Conservation (phyloP, 2,797 vertebrate species). For the Sparidentex hasta region DNA sequence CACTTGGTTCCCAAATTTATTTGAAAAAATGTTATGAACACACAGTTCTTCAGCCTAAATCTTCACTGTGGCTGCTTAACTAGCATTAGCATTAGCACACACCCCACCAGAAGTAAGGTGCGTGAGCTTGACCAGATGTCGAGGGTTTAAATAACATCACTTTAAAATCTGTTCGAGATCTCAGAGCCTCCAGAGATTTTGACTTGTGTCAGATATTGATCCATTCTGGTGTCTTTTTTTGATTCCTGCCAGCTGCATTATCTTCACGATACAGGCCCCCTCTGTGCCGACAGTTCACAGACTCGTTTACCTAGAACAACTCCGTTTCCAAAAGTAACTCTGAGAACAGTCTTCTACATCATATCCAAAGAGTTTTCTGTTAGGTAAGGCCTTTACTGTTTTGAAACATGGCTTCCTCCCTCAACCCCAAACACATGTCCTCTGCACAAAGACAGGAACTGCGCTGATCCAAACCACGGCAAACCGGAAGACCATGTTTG, state of each 20-base stretch:
- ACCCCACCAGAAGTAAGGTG: too few relatives aligned
- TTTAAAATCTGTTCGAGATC: too few relatives aligned
- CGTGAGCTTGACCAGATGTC: too few relatives aligned
- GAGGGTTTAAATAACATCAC: too few relatives aligned
- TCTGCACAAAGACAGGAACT: constrained; percentile 82
- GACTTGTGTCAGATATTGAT: too few relatives aligned
- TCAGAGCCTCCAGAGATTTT: too few relatives aligned
- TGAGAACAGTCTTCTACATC: not conserved
- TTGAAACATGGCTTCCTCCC: constrained; percentile 68
- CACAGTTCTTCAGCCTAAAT: too few relatives aligned
- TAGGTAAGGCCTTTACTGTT: constrained; percentile 53
- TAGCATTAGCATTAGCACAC: too few relatives aligned
- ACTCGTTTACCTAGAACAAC: constrained; percentile 8
- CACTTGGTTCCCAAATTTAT: too few relatives aligned
- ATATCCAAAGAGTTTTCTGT: constrained; percentile 20
- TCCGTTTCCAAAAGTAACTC: constrained; percentile 16
- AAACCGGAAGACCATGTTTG: constrained; percentile 69
- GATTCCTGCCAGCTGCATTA: not conserved
- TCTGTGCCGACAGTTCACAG: not conserved
- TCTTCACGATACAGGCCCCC: not conserved
- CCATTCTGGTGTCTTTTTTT: too few relatives aligned
- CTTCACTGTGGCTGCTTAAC: too few relatives aligned
- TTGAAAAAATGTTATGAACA: too few relatives aligned
- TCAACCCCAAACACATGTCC: constrained; percentile 57
- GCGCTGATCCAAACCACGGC: constrained; percentile 60